Evolutionary conservation across 2,113 vertebrate species (phyloP), one percentile per base, ranked within the genome.

Genomic region (Lathamus discolor): DNA sequence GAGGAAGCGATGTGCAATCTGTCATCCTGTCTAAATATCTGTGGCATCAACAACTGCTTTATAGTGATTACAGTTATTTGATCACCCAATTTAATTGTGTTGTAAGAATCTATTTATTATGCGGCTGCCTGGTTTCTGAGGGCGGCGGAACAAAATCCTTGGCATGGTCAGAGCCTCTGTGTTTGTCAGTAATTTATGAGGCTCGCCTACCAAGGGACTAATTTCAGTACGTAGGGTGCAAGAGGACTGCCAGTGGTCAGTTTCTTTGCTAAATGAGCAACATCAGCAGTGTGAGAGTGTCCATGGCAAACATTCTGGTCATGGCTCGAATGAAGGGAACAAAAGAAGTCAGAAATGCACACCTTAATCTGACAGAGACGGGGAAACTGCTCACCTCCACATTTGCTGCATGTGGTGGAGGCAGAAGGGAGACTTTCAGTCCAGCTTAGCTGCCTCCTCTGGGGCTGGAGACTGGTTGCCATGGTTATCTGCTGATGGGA

Each of bases 401-500:
- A 86, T 98, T 96, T 93, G 86, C 90, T 91, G 96, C 95, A 95
- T 92, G 95, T 33, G 33, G 43, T 7, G 97, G 98, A 98, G 98
- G 97, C 98, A 99, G 98, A 98, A 99, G 97, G 98, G 98, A 98
- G 98, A 97, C 97, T 98, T 99, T 98, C 98, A 98, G 94, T 98
- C 98, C 93, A 68, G 72, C 97, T 98, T 95, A 83, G 96, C 98
- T 97, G 98, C 98, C 98, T 99, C 98, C 98, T 98, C 99, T 93
- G 96, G 98, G 98, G 98, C 98, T 98, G 98, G 98, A 98, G 98
- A 98, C 98, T 16, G 97, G 99, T 99, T 99, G 98, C 99, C 99
- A 99, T 99, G 99, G 99, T 99, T 99, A 99, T 99, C 96, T 98
- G 98, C 98, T 98, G 99, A 98, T 98, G 96, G 98, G 98, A 99